Evolutionary conservation across 1,140 invertebrate genomes (phyloP).

Genomic region (Odontomachus brunneus): DNA sequence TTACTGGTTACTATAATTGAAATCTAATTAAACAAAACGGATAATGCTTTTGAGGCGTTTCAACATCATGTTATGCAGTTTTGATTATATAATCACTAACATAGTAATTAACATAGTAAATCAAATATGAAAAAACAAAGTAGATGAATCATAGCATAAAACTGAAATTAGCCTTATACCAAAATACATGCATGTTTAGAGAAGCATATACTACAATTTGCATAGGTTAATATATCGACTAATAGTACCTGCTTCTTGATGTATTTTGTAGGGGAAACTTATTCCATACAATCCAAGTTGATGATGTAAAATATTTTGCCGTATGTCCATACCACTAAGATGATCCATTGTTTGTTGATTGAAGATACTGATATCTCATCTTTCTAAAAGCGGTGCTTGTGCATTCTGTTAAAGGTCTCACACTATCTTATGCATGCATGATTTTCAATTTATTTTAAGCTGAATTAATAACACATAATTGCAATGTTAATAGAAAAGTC

Average conservation of each 20-base stretch:
- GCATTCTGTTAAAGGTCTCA: conserved; percentile 53
- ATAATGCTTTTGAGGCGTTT: conserved; percentile 34
- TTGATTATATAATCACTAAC: background rate
- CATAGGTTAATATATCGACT: background rate
- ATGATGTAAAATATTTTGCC: conserved; percentile 4
- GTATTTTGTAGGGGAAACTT: conserved; percentile 62
- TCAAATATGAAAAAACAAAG: background rate
- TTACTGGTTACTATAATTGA: conserved; percentile 1
- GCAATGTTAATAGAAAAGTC: conserved; percentile 43
- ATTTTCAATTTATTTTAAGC: conserved; percentile 35
- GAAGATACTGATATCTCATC: conserved; percentile 23
- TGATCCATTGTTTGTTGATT: conserved; percentile 24
- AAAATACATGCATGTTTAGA: conserved; percentile 24
- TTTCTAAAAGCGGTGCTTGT: conserved; percentile 54
- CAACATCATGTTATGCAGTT: background rate
- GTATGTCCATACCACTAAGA: conserved; percentile 31
- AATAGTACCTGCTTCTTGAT: conserved; percentile 63
- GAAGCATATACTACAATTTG: background rate
- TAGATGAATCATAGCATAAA: conserved; percentile 1
- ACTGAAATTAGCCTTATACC: background rate
- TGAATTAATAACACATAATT: conserved; percentile 37
- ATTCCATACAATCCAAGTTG: conserved; percentile 41
- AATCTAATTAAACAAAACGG: conserved; percentile 22
- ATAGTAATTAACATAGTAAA: background rate
- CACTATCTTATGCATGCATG: conserved; percentile 55